Evolutionary conservation across 2,888 invertebrate species (phyloP), one percentile per base, ranked within the genome.

Genomic region (Blastobasis adustella): DNA sequence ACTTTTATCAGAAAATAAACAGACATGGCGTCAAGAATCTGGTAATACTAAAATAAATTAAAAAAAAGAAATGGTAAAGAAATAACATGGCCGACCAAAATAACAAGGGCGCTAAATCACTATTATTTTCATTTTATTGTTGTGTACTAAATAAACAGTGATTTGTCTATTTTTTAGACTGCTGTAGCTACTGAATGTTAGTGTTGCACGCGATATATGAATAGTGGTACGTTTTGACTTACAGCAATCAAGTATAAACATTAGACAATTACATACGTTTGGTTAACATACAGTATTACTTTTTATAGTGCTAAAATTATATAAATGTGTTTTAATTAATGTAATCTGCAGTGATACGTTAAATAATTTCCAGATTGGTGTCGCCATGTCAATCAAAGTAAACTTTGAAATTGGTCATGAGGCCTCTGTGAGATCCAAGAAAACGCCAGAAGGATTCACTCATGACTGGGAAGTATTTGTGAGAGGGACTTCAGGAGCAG

Each of bases 381-480:
- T 56, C 57, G 81, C 59, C 69, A 88, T 88, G 88, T 74, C 85
- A 53, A 81, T 88, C 64, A 87, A 81, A 74, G 95, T 97, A 66
- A 93, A 93, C 77, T 92, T 98, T 73, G 97, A 98, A 90, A 94
- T 98, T 78, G 98, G 98, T 60, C 98, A 98, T 84, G 92, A 93
- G 81, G 96, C 98, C 60, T 91, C 92, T 56, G 78, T 96, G 63
- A 93, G 95, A 69, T 92, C 92, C 50, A 95, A 95, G 76, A 92
- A 92, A 66, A 96, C 97, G 9, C 92, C 93, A 36, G 96, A 97
- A 76, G 98, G 97, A 47, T 98, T 96, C 77, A 98, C 98, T 63
- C 98, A 98, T 87, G 98, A 98, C 79, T 98, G 98, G 98, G 96
- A 96, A 80, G 93, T 98, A 50, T 98, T 95, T 87, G 96, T 98